Percentiles rank a stretch among this genome's conserved stretches.
These are phyloP conservation scores for Pteropus alecto DNA, from an alignment of 2,113 vertebrate species.

Conservation along the genomic window DNA sequence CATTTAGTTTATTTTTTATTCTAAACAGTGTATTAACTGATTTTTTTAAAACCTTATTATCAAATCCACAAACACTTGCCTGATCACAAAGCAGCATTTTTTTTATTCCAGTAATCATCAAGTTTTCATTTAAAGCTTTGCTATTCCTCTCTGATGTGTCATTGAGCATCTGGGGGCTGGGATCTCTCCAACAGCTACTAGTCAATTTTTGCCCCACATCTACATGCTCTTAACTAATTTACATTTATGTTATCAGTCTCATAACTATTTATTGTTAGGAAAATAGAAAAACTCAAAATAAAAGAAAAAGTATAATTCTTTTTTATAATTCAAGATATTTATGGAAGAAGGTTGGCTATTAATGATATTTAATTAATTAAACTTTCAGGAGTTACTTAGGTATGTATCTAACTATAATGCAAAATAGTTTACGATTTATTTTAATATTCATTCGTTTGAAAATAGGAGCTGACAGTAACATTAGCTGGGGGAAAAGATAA, in stretches of 20 bases:
- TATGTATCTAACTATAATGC: background rate
- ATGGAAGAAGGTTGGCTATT: background rate
- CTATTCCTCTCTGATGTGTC: background rate
- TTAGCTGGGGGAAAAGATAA: background rate
- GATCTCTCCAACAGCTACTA: background rate
- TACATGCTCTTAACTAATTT: background rate
- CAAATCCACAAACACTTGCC: background rate
- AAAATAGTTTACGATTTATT: background rate
- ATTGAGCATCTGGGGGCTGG: background rate
- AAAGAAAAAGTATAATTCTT: background rate
- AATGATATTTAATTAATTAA: background rate
- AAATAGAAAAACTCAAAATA: background rate
- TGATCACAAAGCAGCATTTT: background rate
- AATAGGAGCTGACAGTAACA: background rate
- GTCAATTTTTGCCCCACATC: background rate
- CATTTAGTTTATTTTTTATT: background rate
- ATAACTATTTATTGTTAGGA: background rate
- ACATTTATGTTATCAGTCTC: background rate
- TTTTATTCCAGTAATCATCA: background rate
- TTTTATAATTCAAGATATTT: constrained; percentile 41
- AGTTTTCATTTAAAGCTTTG: background rate
- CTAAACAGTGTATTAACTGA: background rate
- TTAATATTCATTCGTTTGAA: background rate
- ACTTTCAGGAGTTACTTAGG: background rate
- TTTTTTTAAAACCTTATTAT: background rate